Percentiles rank a stretch among this genome's conserved stretches.
phyloP scores from a whole-genome alignment of 2,888 invertebrate genomes.

The Calliphora vomitoria region DNA sequence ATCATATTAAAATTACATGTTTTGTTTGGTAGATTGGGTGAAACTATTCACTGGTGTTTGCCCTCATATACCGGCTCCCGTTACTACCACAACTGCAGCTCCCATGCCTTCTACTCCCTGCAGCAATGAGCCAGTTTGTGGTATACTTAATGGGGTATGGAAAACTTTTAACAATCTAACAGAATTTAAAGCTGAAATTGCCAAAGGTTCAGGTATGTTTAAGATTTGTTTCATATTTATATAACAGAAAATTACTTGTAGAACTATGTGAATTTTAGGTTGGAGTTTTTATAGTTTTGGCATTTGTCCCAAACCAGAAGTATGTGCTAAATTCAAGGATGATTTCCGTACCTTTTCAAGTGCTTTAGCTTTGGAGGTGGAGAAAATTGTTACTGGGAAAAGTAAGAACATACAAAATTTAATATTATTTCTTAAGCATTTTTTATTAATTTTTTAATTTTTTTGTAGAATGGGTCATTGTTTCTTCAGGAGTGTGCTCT shows the following conservation, averaged over 20 bases:
- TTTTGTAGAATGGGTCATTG: neutral
- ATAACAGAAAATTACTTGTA: neutral
- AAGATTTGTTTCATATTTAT: neutral
- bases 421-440: neutral
- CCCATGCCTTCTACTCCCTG: neutral
- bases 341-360: neutral
- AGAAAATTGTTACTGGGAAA: neutral
- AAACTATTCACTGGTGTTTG: neutral
- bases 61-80: neutral
- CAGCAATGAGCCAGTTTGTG: neutral
- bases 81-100: neutral
- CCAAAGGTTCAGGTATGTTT: conserved; percentile 1
- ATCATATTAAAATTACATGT: neutral
- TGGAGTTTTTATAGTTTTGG: conserved; percentile 13
- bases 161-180: neutral
- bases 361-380: neutral
- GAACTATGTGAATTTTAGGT: neutral
- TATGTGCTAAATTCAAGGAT: neutral
- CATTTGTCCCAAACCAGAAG: conserved; percentile 19
- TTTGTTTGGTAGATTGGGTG: neutral
- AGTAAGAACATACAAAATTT: neutral
- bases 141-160: conserved; percentile 2
- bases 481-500: neutral
- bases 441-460: neutral
- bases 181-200: neutral